These are phyloP conservation scores for Scolopax mira DNA, from an alignment of 2,113 vertebrate genomes.

Conservation along the genomic window DNA sequence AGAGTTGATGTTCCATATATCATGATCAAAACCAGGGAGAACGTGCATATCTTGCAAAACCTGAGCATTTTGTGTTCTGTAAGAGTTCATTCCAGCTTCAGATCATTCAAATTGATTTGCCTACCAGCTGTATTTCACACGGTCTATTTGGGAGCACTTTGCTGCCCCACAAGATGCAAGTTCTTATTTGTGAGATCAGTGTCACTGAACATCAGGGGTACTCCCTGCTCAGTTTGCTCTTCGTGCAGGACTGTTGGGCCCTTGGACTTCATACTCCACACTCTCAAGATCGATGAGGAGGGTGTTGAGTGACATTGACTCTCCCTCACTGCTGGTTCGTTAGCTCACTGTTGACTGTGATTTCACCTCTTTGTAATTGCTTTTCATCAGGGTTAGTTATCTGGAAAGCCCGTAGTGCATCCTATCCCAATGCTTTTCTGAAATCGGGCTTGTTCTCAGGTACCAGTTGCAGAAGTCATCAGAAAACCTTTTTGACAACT, in stretches of 20 bases:
- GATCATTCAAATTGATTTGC: neutral
- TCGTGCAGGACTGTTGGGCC: neutral
- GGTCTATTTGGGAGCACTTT: neutral
- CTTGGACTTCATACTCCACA: neutral
- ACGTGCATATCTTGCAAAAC: accelerated
- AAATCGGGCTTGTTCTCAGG: neutral
- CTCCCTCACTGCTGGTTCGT: neutral
- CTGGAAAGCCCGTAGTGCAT: neutral
- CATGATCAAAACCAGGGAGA: neutral
- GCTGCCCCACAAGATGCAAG: neutral
- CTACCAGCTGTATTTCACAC: neutral
- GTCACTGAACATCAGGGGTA: neutral
- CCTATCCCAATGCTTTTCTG: neutral
- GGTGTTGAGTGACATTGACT: neutral
- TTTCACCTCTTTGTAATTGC: neutral
- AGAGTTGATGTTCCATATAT: neutral
- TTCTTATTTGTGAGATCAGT: neutral
- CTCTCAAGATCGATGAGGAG: neutral
- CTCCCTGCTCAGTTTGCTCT: accelerated
- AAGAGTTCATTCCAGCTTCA: neutral
- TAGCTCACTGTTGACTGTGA: neutral
- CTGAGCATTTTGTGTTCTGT: neutral
- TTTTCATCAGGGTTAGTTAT: neutral
- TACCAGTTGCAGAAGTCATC: neutral
- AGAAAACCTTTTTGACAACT: neutral